Evolutionary conservation across 2,888 invertebrate genomes (phyloP), one percentile per base, ranked within the genome.

Genomic region (Protodeltote pygarga): DNA sequence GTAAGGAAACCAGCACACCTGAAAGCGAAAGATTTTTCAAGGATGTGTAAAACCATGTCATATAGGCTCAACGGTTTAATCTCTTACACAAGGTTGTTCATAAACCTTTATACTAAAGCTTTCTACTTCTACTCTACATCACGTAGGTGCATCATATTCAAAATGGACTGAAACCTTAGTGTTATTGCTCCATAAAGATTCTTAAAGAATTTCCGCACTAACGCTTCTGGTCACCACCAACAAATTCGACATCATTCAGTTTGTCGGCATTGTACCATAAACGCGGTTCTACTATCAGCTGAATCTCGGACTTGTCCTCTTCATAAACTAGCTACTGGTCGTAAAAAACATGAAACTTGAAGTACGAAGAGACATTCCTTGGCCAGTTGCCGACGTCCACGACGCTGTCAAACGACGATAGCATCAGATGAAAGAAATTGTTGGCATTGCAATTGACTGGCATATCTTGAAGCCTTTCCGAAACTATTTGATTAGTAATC

Each of bases 341-440:
- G 51, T 70, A 57, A 74, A 71, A 73, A 70, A 61, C 49, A 58
- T 63, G 46, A 58, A 66, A 57, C 61, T 61, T 59, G 40, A 62
- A 52, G 51, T 59, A 57, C 63, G 52, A 60, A 60, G 58, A 52
- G 67, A 62, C 72, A 78, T 81, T 79, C 77, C 58, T 72, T 60
- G 69, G 64, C 57, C 57, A 63, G 66, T 67, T 70, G 72, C 69
- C 73, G 72, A 55, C 58, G 47, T 59, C 37, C 47, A 53, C 46
- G 44, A 45, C 48, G 62, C 77, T 76, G 81, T 82, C 83, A 80
- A 65, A 65, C 52, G 65, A 32, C 62, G 83, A 85, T 84, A 80
- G 63, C 62, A 87, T 85, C 86, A 65, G 65, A 64, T 69, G 65
- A 68, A 72, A 74, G 65, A 49, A 66, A 67, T 63, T 33, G 63